Conservation (phyloP, 2,888 invertebrate genomes). For the Oasisia sp. region DNA sequence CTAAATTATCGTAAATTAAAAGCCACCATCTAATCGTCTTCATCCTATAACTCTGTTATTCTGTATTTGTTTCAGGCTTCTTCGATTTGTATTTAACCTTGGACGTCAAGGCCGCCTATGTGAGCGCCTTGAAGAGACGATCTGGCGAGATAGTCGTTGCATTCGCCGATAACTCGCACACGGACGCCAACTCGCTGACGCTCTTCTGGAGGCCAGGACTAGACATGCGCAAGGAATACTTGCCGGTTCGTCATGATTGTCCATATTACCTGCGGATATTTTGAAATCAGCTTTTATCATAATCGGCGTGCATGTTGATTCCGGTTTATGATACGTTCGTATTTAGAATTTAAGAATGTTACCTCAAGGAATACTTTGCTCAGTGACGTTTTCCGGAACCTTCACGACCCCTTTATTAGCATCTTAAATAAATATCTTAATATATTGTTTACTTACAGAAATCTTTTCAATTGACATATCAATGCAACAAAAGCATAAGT, state of each 20-base stretch:
- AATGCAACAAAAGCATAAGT: too few relatives aligned
- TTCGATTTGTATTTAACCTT: neutral
- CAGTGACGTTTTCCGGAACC: too few relatives aligned
- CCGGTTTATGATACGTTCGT: too few relatives aligned
- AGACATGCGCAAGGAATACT: neutral
- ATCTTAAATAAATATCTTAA: too few relatives aligned
- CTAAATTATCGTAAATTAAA: too few relatives aligned
- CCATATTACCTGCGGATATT: neutral
- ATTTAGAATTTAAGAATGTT: too few relatives aligned
- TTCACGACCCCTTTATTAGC: too few relatives aligned
- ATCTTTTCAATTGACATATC: too few relatives aligned
- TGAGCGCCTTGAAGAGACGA: neutral
- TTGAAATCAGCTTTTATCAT: too few relatives aligned
- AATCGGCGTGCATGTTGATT: too few relatives aligned
- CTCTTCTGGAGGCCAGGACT: neutral
- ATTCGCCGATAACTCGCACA: neutral
- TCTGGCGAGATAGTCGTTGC: neutral
- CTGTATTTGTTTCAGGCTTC: neutral
- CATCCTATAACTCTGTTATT: neutral
- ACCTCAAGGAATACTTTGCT: too few relatives aligned
- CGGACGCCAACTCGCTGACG: neutral
- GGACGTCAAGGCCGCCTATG: neutral
- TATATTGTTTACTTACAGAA: too few relatives aligned
- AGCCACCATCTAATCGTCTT: neutral
- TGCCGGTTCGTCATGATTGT: neutral